Evolutionary conservation across 2,888 invertebrate species (phyloP).

Genomic region (Oligia strigilis): DNA sequence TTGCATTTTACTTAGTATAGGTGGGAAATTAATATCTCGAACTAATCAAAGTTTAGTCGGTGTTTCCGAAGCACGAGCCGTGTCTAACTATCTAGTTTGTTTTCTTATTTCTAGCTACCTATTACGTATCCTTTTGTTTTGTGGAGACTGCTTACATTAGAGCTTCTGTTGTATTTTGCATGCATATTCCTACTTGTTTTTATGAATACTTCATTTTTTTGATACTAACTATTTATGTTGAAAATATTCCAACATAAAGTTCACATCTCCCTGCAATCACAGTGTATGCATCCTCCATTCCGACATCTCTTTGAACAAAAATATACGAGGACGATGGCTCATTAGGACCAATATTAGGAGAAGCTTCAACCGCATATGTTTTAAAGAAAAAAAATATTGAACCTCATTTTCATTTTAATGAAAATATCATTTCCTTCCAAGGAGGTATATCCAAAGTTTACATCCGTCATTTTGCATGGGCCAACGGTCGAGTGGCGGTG

Average conservation of each 20-base stretch:
- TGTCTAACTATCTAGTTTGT: conserved; percentile 56
- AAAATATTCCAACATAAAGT: conserved; percentile 26
- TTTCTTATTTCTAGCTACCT: conserved; percentile 65
- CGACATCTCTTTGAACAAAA: conserved; percentile 34
- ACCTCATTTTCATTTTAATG: conserved; percentile 89
- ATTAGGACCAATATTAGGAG: conserved; percentile 37
- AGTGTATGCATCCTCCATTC: conserved; percentile 21
- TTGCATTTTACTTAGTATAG: conserved; percentile 76
- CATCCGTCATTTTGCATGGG: conserved; percentile 91
- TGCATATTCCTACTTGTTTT: neutral
- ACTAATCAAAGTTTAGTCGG: conserved; percentile 84
- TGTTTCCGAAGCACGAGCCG: conserved; percentile 69
- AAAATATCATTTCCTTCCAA: conserved; percentile 90
- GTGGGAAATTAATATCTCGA: conserved; percentile 82
- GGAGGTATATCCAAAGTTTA: conserved; percentile 90
- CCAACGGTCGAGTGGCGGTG: conserved; percentile 89
- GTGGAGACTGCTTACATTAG: conserved; percentile 27
- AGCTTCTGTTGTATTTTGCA: conserved; percentile 33
- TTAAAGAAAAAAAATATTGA: conserved; percentile 77
- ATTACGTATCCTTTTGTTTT: conserved; percentile 45
- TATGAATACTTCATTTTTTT: conserved; percentile 9
- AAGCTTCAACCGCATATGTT: conserved; percentile 57
- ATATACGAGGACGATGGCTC: conserved; percentile 28
- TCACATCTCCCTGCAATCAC: conserved; percentile 16
- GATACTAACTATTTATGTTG: conserved; percentile 5